Percentiles rank a stretch among this genome's conserved stretches.
Conservation (phyloP, 2,888 invertebrate genomes). For the Stenodema calcarata region DNA sequence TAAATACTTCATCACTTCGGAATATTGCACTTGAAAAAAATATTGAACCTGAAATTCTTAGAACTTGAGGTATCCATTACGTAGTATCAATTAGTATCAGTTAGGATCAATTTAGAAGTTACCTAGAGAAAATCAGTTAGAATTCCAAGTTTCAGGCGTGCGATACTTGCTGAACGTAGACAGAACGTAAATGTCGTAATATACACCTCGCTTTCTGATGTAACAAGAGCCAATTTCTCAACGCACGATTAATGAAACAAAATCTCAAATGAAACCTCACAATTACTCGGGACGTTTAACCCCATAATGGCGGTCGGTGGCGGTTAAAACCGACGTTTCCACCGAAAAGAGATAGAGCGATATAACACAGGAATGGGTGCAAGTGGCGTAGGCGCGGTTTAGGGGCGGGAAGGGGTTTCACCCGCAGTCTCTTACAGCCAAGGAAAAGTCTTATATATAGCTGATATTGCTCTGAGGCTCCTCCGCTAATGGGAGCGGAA, state of each 20-base stretch:
- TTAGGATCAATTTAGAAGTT: no score
- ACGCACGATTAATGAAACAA: neutral
- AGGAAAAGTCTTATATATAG: neutral
- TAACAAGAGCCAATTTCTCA: neutral
- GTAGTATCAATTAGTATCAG: no score
- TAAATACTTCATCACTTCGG: no score
- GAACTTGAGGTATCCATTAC: no score
- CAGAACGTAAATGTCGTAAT: no score
- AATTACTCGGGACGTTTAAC: neutral
- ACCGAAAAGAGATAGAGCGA: neutral
- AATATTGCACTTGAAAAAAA: no score
- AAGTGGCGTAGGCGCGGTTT: neutral
- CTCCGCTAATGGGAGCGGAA: slow-evolving; percentile 1
- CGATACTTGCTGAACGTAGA: no score
- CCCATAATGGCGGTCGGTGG: neutral
- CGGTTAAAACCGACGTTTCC: neutral
- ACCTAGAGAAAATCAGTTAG: no score
- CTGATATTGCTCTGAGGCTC: neutral
- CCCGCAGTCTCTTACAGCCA: neutral
- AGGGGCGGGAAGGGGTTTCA: neutral
- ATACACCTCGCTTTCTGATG: no score
- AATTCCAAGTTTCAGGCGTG: no score
- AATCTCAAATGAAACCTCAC: neutral
- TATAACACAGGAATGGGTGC: neutral
- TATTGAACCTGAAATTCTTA: no score